Evolutionary conservation across 2,113 vertebrate genomes (phyloP).

Genomic region (Aramus guarauna): DNA sequence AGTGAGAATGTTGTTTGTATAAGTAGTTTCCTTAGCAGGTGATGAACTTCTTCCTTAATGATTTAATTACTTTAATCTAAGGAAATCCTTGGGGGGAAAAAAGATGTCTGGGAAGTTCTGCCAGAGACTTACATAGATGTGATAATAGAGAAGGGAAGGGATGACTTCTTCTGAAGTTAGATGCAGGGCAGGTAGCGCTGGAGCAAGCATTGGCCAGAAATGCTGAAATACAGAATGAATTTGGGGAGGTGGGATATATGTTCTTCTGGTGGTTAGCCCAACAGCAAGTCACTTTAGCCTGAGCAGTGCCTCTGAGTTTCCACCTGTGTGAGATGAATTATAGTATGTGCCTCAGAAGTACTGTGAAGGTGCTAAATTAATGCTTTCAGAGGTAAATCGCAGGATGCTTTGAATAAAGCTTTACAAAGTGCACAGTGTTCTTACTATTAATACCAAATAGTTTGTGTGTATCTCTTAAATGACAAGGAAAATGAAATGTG

Average conservation of each 20-base stretch:
- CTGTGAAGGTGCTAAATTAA: constrained; percentile 5
- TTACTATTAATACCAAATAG: constrained; percentile 54
- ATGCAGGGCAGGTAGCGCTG: accelerated
- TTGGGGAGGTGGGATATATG: not conserved
- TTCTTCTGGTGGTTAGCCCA: not conserved
- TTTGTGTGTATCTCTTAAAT: not conserved
- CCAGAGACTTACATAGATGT: not conserved
- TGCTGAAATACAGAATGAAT: not conserved
- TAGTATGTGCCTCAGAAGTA: not conserved
- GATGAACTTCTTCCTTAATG: constrained; percentile 1
- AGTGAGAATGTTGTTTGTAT: not conserved
- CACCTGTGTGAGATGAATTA: not conserved
- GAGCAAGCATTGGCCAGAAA: not conserved
- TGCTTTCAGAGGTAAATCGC: constrained; percentile 27
- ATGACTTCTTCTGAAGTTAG: not conserved
- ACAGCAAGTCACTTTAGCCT: not conserved
- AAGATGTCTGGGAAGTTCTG: not conserved
- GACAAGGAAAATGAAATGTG: constrained; percentile 10
- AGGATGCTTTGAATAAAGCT: constrained; percentile 47
- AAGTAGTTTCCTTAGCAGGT: not conserved
- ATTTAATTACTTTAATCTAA: constrained; percentile 7
- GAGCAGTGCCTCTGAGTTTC: not conserved
- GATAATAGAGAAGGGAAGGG: not conserved
- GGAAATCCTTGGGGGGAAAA: not conserved
- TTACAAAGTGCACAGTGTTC: constrained; percentile 41